Conservation (phyloP, 2,113 vertebrate genomes). For the Indri indri region DNA sequence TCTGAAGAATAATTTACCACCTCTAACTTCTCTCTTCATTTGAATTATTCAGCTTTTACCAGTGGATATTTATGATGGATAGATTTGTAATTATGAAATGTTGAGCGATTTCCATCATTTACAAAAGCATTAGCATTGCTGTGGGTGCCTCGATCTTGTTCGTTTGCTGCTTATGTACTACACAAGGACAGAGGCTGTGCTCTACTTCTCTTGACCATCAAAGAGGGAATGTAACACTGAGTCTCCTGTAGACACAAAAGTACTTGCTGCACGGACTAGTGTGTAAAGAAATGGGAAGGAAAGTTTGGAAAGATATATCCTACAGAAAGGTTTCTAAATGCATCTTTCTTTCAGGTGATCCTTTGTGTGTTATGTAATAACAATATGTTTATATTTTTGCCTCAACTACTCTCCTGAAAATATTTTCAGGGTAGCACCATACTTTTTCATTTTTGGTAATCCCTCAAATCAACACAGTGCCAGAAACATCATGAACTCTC, state of each 20-base stretch:
- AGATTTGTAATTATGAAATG: background rate
- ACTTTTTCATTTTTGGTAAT: background rate
- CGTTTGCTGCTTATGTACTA: background rate
- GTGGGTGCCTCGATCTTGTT: background rate
- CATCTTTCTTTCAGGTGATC: background rate
- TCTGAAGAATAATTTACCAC: background rate
- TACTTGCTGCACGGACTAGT: background rate
- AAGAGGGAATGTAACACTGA: background rate
- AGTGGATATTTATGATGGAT: background rate
- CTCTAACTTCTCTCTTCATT: background rate
- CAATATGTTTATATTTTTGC: background rate
- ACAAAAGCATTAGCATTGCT: background rate
- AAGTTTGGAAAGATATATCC: background rate
- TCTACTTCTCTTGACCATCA: background rate
- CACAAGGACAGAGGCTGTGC: background rate
- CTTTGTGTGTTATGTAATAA: background rate
- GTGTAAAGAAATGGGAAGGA: background rate
- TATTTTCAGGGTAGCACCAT: background rate
- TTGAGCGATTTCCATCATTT: background rate
- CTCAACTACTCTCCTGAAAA: background rate
- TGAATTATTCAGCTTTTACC: background rate
- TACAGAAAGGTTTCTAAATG: background rate
- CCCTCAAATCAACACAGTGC: background rate
- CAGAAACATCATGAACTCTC: background rate
- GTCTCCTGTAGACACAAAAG: background rate